These are phyloP conservation scores for Apostichopus japonicus DNA, from an alignment of 35 echinoderm and acorn worm genomes.

Conservation along the genomic window DNA sequence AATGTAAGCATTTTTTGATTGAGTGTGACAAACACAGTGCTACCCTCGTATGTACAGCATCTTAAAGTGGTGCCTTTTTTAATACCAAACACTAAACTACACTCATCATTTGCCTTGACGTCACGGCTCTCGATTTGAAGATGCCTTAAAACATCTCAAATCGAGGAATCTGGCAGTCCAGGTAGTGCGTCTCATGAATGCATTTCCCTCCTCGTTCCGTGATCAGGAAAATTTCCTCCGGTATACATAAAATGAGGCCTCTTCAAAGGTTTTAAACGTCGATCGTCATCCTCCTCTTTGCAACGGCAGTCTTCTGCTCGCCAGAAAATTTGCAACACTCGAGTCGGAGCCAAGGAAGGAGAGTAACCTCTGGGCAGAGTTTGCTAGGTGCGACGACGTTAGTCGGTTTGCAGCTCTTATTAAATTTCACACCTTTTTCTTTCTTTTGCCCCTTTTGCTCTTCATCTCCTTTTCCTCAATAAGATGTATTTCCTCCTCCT, in stretches of 20 bases:
- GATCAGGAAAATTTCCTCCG: neutral
- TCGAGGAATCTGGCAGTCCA: neutral
- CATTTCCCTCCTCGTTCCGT: neutral
- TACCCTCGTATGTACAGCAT: constrained; percentile 9
- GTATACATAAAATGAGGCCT: constrained; percentile 43
- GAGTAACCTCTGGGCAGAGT: neutral
- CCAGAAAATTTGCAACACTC: neutral
- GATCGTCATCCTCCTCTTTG: neutral
- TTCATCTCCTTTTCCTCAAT: neutral
- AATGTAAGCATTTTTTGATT: neutral
- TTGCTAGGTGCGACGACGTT: neutral
- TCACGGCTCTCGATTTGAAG: neutral
- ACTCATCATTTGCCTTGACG: constrained; percentile 2
- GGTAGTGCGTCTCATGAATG: neutral
- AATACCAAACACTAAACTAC: neutral
- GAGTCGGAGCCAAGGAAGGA: neutral
- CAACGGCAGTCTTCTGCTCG: neutral
- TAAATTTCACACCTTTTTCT: constrained; percentile 45
- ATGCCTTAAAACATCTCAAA: neutral
- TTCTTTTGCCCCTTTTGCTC: neutral
- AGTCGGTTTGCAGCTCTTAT: constrained; percentile 5
- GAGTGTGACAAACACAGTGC: constrained; percentile 25
- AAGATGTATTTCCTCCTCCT: neutral
- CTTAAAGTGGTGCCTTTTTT: constrained; percentile 14
- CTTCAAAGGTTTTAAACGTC: neutral